Conservation (phyloP, 2,113 vertebrate species). For the Abramis brama region DNA sequence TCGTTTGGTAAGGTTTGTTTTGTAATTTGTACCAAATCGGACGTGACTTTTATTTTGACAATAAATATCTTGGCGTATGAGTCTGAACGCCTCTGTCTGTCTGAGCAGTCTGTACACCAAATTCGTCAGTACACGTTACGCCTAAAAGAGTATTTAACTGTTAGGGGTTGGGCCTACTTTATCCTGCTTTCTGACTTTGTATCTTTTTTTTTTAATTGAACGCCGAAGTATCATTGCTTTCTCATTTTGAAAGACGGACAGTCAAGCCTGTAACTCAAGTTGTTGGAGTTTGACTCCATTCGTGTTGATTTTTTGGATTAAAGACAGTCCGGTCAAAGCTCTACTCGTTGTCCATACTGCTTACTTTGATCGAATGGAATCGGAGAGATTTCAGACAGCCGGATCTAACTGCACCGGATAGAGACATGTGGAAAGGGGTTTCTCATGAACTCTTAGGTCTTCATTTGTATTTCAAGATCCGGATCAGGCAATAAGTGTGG, state of each 20-base stretch:
- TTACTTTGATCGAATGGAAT: constrained; percentile 5
- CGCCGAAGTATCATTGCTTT: neutral
- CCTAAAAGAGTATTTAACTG: neutral
- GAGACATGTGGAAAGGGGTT: neutral
- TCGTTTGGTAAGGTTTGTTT: neutral
- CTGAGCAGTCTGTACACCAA: neutral
- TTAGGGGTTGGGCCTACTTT: neutral
- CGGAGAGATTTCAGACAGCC: neutral
- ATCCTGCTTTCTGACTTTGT: neutral
- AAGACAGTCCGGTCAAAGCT: neutral
- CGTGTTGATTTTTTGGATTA: neutral
- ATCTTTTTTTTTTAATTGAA: neutral
- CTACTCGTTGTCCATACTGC: neutral
- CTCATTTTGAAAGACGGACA: neutral
- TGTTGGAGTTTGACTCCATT: constrained; percentile 14
- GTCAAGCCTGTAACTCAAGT: neutral
- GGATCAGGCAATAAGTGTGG: neutral
- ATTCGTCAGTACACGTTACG: neutral
- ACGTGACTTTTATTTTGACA: constrained; percentile 27
- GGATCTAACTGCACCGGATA: neutral
- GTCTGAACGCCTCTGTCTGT: neutral
- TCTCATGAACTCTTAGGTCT: neutral
- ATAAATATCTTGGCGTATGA: no score
- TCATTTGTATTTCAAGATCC: neutral
- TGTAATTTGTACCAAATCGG: neutral